Conservation (phyloP, 2,888 invertebrate species). For the Clivina fossor region DNA sequence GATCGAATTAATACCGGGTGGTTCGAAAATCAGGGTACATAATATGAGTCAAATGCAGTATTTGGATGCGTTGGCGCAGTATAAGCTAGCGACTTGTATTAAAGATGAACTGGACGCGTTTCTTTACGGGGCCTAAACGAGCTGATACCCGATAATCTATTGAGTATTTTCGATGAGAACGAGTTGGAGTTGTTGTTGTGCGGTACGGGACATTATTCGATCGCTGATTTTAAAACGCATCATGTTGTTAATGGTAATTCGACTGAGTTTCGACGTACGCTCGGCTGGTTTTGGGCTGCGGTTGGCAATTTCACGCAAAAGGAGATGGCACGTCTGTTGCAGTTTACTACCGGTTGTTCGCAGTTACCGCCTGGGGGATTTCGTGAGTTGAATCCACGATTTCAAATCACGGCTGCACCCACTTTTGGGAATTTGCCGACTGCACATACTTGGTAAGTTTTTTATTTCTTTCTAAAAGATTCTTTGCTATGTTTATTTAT, state of each 20-base stretch:
- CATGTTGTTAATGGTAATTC: constrained; percentile 82
- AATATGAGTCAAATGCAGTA: constrained; percentile 79
- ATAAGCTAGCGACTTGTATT: constrained; percentile 78
- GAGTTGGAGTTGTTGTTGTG: constrained; percentile 92
- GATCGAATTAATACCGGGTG: constrained; percentile 82
- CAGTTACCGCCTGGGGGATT: constrained; percentile 92
- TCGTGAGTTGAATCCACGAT: constrained; percentile 83
- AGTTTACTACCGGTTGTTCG: constrained; percentile 91
- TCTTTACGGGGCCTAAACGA: constrained; percentile 86
- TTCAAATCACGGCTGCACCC: constrained; percentile 89
- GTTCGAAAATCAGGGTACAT: constrained; percentile 72
- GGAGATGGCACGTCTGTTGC: constrained; percentile 88
- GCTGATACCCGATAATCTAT: constrained; percentile 87
- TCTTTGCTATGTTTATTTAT: no score
- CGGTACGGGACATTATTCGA: constrained; percentile 90
- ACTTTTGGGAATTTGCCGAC: constrained; percentile 89
- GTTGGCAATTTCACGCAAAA: constrained; percentile 86
- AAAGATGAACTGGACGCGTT: constrained; percentile 85
- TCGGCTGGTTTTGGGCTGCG: constrained; percentile 91
- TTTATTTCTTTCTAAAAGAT: no score
- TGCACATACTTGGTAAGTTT: constrained; percentile 88
- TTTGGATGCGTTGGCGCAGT: constrained; percentile 86
- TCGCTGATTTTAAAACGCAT: constrained; percentile 86
- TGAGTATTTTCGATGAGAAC: constrained; percentile 94
- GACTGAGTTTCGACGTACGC: constrained; percentile 78